Evolutionary conservation across 2,888 invertebrate genomes (phyloP).

Genomic region (Spilarctia lutea): DNA sequence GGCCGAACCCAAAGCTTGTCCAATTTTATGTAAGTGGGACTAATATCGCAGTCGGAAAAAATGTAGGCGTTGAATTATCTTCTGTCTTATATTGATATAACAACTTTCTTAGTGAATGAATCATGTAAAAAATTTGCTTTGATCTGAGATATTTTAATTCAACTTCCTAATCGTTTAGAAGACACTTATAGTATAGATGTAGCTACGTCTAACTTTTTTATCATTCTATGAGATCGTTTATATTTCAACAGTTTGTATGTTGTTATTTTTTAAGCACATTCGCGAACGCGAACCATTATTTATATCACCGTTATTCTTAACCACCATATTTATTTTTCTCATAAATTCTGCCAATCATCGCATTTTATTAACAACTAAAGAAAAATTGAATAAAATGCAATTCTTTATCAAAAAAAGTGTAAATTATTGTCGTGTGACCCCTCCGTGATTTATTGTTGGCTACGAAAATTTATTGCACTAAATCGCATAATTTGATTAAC

Average conservation of each 20-base stretch:
- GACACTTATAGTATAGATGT: constrained; percentile 33
- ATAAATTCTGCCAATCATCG: constrained; percentile 51
- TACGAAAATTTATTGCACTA: constrained; percentile 65
- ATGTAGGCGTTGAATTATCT: too few species aligned
- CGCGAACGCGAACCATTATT: constrained; percentile 41
- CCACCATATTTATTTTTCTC: constrained; percentile 47
- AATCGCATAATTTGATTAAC: constrained; percentile 81
- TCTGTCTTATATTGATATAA: background rate
- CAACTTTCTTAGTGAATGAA: constrained; percentile 6
- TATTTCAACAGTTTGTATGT: constrained; percentile 43
- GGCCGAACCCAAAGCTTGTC: too few species aligned
- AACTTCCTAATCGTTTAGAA: constrained; percentile 31
- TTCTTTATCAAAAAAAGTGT: constrained; percentile 42
- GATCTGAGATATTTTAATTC: constrained; percentile 40
- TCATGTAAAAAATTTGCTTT: constrained; percentile 26
- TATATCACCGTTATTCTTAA: constrained; percentile 40
- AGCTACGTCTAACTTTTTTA: constrained; percentile 44
- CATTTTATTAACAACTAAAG: constrained; percentile 40
- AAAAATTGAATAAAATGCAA: constrained; percentile 42
- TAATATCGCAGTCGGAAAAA: too few species aligned
- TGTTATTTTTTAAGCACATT: constrained; percentile 42
- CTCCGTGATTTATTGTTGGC: constrained; percentile 51
- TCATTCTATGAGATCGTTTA: constrained; percentile 45
- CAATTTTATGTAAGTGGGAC: too few species aligned
- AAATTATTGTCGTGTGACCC: constrained; percentile 23